phyloP scores from a whole-genome alignment of 2,113 vertebrate genomes.

The Bombycilla garrulus region DNA sequence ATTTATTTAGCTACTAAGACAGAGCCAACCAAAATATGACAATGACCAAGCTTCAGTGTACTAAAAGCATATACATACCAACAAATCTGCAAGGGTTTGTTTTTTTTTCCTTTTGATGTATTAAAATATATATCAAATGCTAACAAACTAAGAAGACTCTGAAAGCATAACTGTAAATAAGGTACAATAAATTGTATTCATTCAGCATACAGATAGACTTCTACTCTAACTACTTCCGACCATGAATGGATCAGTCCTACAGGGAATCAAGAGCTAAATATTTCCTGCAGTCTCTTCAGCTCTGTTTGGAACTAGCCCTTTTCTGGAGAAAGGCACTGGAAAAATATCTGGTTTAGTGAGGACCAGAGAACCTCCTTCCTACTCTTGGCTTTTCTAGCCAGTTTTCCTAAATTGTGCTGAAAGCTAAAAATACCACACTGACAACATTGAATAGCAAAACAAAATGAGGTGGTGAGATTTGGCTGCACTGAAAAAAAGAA shows the following conservation, averaged over 20 bases:
- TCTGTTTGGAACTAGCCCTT: not conserved
- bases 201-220: not conserved
- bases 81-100: not conserved
- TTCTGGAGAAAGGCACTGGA: not conserved
- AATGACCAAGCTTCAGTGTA: not conserved
- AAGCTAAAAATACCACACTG: slow-evolving; percentile 28
- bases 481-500: not conserved
- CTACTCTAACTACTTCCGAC: not conserved
- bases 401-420: not conserved
- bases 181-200: not conserved
- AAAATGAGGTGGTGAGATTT: not conserved
- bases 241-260: not conserved
- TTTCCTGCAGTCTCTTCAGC: not conserved
- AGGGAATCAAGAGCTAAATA: not conserved
- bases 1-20: not conserved
- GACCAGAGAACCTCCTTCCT: not conserved
- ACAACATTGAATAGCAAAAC: not conserved
- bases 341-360: not conserved
- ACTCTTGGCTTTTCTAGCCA: not conserved
- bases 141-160: not conserved
- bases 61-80: not conserved
- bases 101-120: not conserved
- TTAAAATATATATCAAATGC: not conserved
- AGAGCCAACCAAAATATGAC: not conserved
- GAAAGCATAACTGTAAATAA: not conserved